Percentiles rank a stretch among this genome's conserved stretches.
These are phyloP conservation scores for Cremastinae sp. DNA, from an alignment of 2,888 invertebrate genomes.

Conservation along the genomic window DNA sequence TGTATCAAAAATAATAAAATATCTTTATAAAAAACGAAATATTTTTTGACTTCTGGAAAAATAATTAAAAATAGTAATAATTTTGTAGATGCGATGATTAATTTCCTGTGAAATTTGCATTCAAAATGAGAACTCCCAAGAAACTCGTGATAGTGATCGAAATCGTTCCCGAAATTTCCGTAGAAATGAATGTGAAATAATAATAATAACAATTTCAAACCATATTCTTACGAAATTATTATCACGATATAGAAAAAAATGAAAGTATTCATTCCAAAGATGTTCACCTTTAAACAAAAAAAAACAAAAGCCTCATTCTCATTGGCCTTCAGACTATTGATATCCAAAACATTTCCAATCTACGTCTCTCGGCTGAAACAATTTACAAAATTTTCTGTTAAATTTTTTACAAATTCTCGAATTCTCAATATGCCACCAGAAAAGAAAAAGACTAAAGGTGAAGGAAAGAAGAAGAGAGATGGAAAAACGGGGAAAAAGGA, in stretches of 20 bases:
- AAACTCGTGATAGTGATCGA: too few species aligned
- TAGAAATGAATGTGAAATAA: too few species aligned
- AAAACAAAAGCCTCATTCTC: slow-evolving; percentile 4
- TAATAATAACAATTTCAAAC: too few species aligned
- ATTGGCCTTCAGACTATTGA: slow-evolving; percentile 31
- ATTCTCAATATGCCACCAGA: slow-evolving; percentile 44
- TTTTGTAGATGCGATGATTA: too few species aligned
- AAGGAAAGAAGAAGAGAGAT: slow-evolving; percentile 9
- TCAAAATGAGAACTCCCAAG: too few species aligned
- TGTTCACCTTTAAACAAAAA: too few species aligned
- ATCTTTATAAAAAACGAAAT: neutral
- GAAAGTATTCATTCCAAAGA: too few species aligned
- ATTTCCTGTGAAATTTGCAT: too few species aligned
- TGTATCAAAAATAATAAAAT: slow-evolving; percentile 33
- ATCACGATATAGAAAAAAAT: neutral
- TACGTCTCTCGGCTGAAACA: slow-evolving; percentile 37
- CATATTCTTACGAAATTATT: too few species aligned
- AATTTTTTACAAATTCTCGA: neutral
- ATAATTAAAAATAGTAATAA: too few species aligned
- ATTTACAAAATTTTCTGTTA: slow-evolving; percentile 37
- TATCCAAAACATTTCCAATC: slow-evolving; percentile 27
- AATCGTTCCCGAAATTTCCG: too few species aligned
- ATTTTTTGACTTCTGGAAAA: neutral
- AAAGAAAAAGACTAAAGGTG: slow-evolving; percentile 17
- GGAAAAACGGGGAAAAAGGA: neutral